These are phyloP conservation scores for Tuberolachnus salignus DNA, from an alignment of 2,888 invertebrate species.

Conservation along the genomic window DNA sequence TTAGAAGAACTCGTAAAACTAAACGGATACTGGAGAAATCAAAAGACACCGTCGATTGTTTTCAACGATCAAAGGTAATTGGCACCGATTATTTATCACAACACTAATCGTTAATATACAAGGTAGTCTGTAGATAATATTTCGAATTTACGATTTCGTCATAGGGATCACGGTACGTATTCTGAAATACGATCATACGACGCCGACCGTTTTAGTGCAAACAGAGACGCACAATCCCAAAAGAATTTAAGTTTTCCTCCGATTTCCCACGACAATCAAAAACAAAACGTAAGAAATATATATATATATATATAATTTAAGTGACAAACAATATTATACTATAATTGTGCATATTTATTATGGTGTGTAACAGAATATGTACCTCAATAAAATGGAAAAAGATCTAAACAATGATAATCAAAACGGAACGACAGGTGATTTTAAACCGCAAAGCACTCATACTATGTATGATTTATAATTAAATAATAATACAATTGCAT, in stretches of 20 bases:
- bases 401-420: slow-evolving; percentile 9
- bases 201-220: neutral
- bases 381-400: slow-evolving; percentile 30
- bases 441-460: slow-evolving; percentile 51
- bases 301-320: neutral
- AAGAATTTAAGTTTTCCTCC: slow-evolving; percentile 51
- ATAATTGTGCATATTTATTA: too few relatives aligned
- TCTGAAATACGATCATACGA: slow-evolving; percentile 15
- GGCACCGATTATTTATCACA: too few relatives aligned
- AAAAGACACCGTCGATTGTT: slow-evolving; percentile 31
- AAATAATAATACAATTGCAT: neutral
- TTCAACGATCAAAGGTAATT: slow-evolving; percentile 40
- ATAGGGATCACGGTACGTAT: slow-evolving; percentile 6
- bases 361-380: slow-evolving; percentile 21
- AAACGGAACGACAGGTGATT: slow-evolving; percentile 18
- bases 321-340: neutral
- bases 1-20: slow-evolving; percentile 47
- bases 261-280: slow-evolving; percentile 35
- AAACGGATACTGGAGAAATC: slow-evolving; percentile 43
- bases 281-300: slow-evolving; percentile 16
- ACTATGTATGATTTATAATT: slow-evolving; percentile 38
- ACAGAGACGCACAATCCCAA: slow-evolving; percentile 13
- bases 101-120: too few relatives aligned
- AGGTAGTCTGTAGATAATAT: too few relatives aligned
- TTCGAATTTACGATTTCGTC: too few relatives aligned